A percentile compares a stretch with the other conserved stretches of the same genome.
Evolutionary conservation across 2,797 vertebrate species (phyloP).

Genomic region (Aselliscus stoliczkanus): DNA sequence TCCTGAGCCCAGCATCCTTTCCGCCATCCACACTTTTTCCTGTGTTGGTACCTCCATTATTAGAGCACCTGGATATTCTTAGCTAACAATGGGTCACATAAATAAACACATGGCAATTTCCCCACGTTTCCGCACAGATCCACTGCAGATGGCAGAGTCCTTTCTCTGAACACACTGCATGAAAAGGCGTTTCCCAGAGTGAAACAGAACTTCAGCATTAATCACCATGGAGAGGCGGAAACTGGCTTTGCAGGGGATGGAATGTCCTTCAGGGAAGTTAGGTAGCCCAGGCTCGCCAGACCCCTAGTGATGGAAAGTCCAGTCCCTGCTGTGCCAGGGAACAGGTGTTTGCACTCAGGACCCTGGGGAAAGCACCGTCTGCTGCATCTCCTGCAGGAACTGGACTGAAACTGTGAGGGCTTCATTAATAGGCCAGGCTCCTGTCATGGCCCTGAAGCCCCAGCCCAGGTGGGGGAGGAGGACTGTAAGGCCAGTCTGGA

Average conservation of each 20-base stretch:
- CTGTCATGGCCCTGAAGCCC: background rate
- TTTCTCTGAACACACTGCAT: conserved; percentile 28
- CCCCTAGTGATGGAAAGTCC: background rate
- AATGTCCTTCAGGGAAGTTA: background rate
- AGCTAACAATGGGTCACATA: conserved; percentile 66
- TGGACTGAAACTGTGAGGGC: background rate
- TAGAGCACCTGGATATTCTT: conserved; percentile 67
- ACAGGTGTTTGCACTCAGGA: conserved; percentile 16
- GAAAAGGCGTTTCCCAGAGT: conserved; percentile 1
- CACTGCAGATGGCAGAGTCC: conserved; percentile 39
- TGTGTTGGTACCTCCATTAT: conserved; percentile 50
- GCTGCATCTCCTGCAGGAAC: background rate
- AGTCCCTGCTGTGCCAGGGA: background rate
- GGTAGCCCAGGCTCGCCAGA: background rate
- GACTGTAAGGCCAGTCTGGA: background rate
- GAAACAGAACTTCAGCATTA: background rate
- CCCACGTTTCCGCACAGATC: conserved; percentile 52
- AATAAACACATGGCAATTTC: conserved; percentile 53
- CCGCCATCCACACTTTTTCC: conserved; percentile 22
- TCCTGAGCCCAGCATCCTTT: background rate
- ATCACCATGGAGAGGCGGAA: background rate
- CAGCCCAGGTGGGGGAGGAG: too few relatives aligned
- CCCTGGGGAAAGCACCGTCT: background rate
- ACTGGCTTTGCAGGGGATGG: background rate
- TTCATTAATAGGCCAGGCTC: background rate